Percentiles rank a stretch among this genome's conserved stretches.
phyloP scores from a whole-genome alignment of 2,797 vertebrate genomes.

The Lagorchestes hirsutus region DNA sequence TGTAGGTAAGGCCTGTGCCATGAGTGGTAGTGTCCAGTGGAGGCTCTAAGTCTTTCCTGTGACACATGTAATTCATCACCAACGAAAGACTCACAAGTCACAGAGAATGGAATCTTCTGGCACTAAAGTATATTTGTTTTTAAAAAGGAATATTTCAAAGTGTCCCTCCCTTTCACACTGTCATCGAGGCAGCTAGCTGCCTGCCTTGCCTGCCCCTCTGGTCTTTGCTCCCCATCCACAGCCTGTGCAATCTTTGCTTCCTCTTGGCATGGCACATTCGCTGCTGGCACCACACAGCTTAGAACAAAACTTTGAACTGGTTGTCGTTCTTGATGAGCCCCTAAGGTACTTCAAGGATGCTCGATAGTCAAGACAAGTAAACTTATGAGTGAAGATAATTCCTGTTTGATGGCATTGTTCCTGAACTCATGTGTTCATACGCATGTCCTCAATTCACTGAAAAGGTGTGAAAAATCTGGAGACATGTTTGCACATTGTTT shows the following conservation, averaged over 20 bases:
- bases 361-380: neutral
- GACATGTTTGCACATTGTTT: neutral
- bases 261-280: neutral
- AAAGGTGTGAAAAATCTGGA: neutral
- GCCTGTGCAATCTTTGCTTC: neutral
- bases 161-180: neutral
- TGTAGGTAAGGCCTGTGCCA: neutral
- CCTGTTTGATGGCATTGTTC: neutral
- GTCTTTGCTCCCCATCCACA: neutral
- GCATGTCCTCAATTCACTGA: fast-evolving
- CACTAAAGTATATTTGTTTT: neutral
- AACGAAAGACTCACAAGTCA: neutral
- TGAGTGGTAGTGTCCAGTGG: neutral
- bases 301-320: neutral
- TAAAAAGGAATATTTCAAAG: neutral
- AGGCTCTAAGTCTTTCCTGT: neutral
- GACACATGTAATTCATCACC: neutral
- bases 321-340: neutral
- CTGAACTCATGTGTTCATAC: neutral
- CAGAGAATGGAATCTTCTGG: neutral
- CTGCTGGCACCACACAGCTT: neutral
- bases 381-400: neutral
- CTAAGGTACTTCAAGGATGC: neutral
- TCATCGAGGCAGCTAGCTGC: neutral
- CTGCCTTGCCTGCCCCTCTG: neutral